Conservation (phyloP, 2,113 vertebrate genomes). For the Nesogale talazaci region DNA sequence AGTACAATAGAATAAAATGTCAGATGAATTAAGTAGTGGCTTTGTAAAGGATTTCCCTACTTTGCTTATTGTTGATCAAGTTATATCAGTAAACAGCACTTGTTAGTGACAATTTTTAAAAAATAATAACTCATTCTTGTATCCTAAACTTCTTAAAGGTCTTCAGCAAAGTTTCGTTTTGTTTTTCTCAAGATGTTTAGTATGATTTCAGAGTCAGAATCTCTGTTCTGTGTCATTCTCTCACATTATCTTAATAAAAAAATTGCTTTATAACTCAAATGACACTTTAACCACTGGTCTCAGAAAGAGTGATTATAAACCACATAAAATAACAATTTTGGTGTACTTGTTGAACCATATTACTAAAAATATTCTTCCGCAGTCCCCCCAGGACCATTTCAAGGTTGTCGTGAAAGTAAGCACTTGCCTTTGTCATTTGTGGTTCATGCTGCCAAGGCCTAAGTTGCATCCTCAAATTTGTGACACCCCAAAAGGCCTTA, state of each 20-base stretch:
- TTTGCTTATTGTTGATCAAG: slow-evolving; percentile 22
- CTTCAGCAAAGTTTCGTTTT: background rate
- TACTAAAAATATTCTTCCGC: slow-evolving; percentile 37
- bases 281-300: slow-evolving; percentile 33
- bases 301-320: slow-evolving; percentile 67
- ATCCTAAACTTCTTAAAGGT: slow-evolving; percentile 9
- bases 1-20: background rate
- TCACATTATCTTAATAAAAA: slow-evolving; percentile 45
- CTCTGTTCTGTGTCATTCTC: background rate
- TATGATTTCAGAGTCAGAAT: background rate
- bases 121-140: background rate
- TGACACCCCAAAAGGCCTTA: background rate
- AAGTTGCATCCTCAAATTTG: background rate
- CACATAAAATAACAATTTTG: slow-evolving; percentile 66
- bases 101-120: slow-evolving; percentile 1
- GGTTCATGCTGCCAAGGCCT: background rate
- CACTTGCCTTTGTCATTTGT: background rate
- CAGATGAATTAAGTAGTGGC: background rate
- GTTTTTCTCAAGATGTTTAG: background rate
- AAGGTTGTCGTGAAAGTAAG: slow-evolving; percentile 47
- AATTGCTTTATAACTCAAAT: slow-evolving; percentile 24
- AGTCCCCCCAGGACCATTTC: slow-evolving; percentile 26
- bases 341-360: slow-evolving; percentile 48
- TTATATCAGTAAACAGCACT: background rate
- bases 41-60: background rate